Conservation (phyloP, 2,888 invertebrate species). For the Machimus atricapillus region DNA sequence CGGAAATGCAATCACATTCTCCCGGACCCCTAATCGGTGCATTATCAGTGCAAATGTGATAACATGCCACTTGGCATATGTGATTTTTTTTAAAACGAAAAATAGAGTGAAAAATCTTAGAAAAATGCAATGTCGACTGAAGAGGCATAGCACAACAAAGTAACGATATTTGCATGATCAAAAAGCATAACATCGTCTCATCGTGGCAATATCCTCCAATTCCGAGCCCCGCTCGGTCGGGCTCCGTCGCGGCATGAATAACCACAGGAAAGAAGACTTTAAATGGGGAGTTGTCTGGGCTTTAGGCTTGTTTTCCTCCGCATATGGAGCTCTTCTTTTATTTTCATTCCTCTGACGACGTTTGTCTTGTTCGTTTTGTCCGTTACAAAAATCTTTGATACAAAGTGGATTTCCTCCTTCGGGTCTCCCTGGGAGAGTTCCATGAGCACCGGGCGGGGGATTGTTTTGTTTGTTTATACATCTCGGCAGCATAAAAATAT, state of each 20-base stretch:
- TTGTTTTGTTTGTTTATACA: conserved; percentile 38
- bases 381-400: conserved; percentile 39
- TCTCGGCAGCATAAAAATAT: conserved; percentile 36
- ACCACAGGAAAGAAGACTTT: conserved; percentile 35
- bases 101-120: not conserved
- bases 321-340: conserved; percentile 26
- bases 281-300: conserved; percentile 31
- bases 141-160: not conserved
- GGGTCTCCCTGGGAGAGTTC: conserved; percentile 24
- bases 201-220: not conserved
- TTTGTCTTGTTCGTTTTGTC: conserved; percentile 30
- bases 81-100: not conserved
- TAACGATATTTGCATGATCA: conserved; percentile 17
- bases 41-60: not conserved
- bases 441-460: conserved; percentile 13
- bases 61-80: not conserved
- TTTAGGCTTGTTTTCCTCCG: conserved; percentile 29
- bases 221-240: not conserved
- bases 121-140: not conserved
- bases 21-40: not conserved
- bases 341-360: conserved; percentile 20
- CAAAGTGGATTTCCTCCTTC: conserved; percentile 38
- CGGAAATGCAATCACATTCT: not conserved
- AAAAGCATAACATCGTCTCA: not conserved
- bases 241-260: not conserved